Conservation (phyloP, 2,888 invertebrate species). For the Lasioglossum oenotherae region DNA sequence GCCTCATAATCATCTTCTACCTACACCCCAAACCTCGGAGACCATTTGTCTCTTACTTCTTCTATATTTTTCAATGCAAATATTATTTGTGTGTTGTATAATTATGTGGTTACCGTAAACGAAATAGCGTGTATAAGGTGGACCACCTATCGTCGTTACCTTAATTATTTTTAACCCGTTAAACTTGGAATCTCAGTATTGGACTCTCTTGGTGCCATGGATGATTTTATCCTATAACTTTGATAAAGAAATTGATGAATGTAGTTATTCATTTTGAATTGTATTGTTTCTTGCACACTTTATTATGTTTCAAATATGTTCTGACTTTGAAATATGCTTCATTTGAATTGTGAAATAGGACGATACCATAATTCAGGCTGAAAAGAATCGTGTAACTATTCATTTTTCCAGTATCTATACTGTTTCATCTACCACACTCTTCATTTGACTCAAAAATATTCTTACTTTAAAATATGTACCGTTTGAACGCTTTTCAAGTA, state of each 20-base stretch:
- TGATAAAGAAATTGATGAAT: too few species aligned
- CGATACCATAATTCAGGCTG: background rate
- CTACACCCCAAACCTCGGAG: background rate
- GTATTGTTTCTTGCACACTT: too few species aligned
- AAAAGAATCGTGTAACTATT: background rate
- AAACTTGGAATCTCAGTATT: too few species aligned
- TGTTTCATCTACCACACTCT: background rate
- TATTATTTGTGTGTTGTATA: background rate
- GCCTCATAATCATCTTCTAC: background rate
- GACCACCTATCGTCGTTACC: too few species aligned
- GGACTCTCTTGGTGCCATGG: too few species aligned
- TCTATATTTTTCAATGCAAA: background rate
- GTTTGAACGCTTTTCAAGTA: background rate
- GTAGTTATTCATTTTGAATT: too few species aligned
- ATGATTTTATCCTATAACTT: too few species aligned
- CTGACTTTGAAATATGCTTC: background rate
- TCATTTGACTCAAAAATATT: background rate
- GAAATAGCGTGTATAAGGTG: too few species aligned
- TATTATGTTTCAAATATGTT: background rate
- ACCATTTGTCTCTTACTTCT: background rate
- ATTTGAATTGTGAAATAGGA: background rate
- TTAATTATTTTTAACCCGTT: too few species aligned
- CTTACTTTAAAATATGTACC: background rate
- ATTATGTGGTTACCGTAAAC: background rate
- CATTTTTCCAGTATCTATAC: too few species aligned